Conservation (phyloP, 2,888 invertebrate genomes). For the Atrina japonica region DNA sequence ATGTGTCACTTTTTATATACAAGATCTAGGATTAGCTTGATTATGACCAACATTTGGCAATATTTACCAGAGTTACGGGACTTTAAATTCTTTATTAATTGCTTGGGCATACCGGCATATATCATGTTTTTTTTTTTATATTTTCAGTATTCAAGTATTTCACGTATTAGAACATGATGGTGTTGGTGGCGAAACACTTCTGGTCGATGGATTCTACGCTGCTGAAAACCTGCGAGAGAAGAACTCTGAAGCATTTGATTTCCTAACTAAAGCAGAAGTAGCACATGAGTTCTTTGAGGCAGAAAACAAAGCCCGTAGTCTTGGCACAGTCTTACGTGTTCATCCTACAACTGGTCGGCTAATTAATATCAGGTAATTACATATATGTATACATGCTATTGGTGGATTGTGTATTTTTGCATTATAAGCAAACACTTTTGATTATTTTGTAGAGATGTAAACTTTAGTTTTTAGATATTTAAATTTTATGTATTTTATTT, state of each 20-base stretch:
- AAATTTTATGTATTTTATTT: too few species aligned
- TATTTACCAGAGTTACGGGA: too few species aligned
- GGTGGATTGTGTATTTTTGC: too few species aligned
- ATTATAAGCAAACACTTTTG: too few species aligned
- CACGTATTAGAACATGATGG: slow-evolving; percentile 84
- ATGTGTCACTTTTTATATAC: not conserved
- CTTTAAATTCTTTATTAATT: too few species aligned
- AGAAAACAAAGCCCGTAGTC: slow-evolving; percentile 47
- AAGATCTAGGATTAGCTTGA: too few species aligned
- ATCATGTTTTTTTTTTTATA: not conserved
- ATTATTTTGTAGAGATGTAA: too few species aligned
- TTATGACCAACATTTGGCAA: too few species aligned
- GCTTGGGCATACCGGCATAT: not conserved
- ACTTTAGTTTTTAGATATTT: too few species aligned
- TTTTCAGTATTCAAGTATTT: slow-evolving; percentile 82
- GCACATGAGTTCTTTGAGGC: slow-evolving; percentile 84
- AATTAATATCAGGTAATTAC: slow-evolving; percentile 83
- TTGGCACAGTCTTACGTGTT: slow-evolving; percentile 53
- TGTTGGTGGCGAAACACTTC: slow-evolving; percentile 87
- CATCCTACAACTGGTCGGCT: slow-evolving; percentile 83
- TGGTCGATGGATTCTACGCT: slow-evolving; percentile 88
- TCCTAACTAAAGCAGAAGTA: slow-evolving; percentile 83
- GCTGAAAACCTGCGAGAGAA: slow-evolving; percentile 83
- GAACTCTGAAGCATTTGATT: slow-evolving; percentile 84
- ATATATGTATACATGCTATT: too few species aligned